A percentile compares a stretch with the other conserved stretches of the same genome.
phyloP scores from a whole-genome alignment of 2,888 invertebrate species.

The Apamea monoglypha region DNA sequence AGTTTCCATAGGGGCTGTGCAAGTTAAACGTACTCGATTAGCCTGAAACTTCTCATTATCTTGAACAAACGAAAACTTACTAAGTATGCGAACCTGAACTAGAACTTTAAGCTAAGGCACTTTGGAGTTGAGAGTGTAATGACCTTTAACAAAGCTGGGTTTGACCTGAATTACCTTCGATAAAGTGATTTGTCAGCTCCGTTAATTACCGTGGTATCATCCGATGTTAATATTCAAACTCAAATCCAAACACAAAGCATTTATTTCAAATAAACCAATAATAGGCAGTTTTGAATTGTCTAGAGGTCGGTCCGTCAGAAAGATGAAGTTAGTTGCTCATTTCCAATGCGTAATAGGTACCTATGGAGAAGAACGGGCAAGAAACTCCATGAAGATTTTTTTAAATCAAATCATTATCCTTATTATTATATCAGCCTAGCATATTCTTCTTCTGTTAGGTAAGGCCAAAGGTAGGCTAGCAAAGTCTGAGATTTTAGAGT shows the following conservation, averaged over 20 bases:
- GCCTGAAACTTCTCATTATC: conserved; percentile 4
- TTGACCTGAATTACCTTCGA: conserved; percentile 12
- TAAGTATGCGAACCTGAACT: conserved; percentile 7
- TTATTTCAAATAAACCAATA: not conserved
- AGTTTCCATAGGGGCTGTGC: conserved; percentile 4
- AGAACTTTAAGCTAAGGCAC: not conserved
- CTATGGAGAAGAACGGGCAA: not conserved
- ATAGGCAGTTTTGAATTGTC: not conserved
- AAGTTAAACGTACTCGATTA: conserved; percentile 18
- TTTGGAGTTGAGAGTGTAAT: conserved; percentile 9
- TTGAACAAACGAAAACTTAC: conserved; percentile 16
- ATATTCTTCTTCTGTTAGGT: not conserved
- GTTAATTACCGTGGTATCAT: not conserved
- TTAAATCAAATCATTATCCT: not conserved
- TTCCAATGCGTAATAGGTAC: not conserved
- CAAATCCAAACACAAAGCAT: not conserved
- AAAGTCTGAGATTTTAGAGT: not conserved
- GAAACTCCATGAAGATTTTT: not conserved
- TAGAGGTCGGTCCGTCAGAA: not conserved
- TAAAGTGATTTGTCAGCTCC: conserved; percentile 25
- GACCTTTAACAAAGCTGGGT: conserved; percentile 29
- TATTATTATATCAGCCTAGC: not conserved
- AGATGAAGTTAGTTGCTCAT: not conserved
- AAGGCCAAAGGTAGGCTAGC: not conserved
- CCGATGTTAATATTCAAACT: not conserved